Percentiles rank a stretch among this genome's conserved stretches.
phyloP scores from a whole-genome alignment of 1,140 invertebrate genomes.

The Galleria mellonella region DNA sequence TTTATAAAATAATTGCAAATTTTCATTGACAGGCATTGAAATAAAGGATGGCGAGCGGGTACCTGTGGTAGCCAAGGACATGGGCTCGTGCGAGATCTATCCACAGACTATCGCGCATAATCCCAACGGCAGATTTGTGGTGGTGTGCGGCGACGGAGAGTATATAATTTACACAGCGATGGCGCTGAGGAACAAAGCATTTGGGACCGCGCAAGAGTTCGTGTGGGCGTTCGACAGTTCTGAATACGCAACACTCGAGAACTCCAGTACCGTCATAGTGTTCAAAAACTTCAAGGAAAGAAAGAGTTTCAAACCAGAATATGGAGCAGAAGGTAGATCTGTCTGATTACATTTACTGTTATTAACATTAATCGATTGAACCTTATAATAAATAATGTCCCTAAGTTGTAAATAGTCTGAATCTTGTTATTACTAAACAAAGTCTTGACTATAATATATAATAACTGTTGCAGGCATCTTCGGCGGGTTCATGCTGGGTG shows the following conservation, averaged over 20 bases:
- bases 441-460: neutral
- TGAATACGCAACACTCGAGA: constrained; percentile 95
- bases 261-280: constrained; percentile 91
- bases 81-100: constrained; percentile 99
- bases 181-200: constrained; percentile 98
- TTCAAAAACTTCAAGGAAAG: constrained; percentile 99
- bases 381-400: neutral
- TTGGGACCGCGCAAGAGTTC: constrained; percentile 98
- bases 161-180: constrained; percentile 99
- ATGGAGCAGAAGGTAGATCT: constrained; percentile 89
- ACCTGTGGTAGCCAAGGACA: constrained; percentile 96
- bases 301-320: constrained; percentile 96
- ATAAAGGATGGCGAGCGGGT: constrained; percentile 95
- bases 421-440: neutral
- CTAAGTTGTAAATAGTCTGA: neutral
- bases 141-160: constrained; percentile 99
- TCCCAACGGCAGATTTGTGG: constrained; percentile 98
- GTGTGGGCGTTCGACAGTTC: constrained; percentile 99
- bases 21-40: constrained; percentile 71
- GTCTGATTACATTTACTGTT: neutral
- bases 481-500: constrained; percentile 95
- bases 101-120: constrained; percentile 99
- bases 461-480: constrained; percentile 84
- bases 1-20: too few species aligned
- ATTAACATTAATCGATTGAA: neutral